Evolutionary conservation across 2,797 vertebrate species (phyloP), one percentile per base, ranked within the genome.

Genomic region (Notoglanidium macrostoma): DNA sequence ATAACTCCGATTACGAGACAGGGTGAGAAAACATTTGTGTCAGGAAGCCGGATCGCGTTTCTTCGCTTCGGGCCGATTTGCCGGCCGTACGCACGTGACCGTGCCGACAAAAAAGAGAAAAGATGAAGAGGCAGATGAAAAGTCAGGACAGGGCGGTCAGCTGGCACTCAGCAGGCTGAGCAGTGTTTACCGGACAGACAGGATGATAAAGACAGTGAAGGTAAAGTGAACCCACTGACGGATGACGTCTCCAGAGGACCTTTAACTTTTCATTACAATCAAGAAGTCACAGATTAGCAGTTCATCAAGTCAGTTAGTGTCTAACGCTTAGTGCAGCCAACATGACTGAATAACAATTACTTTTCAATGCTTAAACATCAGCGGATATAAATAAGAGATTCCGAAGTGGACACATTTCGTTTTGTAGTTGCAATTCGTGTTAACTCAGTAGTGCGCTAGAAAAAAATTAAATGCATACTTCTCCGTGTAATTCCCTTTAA

Each of bases 21-120:
- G 74, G 81, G 72, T 72, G 83, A 14, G 83, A 85, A 88, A 85
- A 85, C 63, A 72, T 59, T 68, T 70, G 77, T 85, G 85, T 51
- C n/a, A 88, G 79, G 68, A 67, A 79, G 82, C 44, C 7, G 23
- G 76, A 88, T 88, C 76, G 0, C 1, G 40, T 85, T 88, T 54
- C 87, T 80, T 14, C 21, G 55, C 76, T 85, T 79, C n/a, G 11
- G 86, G 74, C 74, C 55, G 51, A 68, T 10, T 10, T 44, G 86
- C 15, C 21, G 35, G 46, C 49, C 46, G 21, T 67, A 70, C 1
- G 23, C 72, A 67, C 3, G 5, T 84, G 61, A 67, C 26, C 49
- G n/a, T 23, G 26, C 51, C 15, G 26, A 23, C 7, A 21, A 26
- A 17, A 63, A 0, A 49, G 21, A 32, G 9, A 65, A 44, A 35